Evolutionary conservation across 2,113 vertebrate genomes (phyloP).

Genomic region (Ageneiosus marmoratus): DNA sequence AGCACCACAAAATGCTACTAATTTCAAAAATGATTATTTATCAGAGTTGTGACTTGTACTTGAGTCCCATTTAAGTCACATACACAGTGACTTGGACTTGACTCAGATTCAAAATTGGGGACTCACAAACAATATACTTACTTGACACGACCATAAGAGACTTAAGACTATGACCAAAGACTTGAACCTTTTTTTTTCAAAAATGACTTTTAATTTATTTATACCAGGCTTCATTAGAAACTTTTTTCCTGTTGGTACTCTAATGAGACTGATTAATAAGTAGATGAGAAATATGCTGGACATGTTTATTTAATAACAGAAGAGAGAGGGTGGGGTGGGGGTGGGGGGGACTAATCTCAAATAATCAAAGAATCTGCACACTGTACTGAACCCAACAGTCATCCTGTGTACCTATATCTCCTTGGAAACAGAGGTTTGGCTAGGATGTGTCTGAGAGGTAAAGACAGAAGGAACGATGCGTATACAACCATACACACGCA

Average conservation of each 20-base stretch:
- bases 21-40: background rate
- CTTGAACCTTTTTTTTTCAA: too few species aligned
- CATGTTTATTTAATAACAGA: background rate
- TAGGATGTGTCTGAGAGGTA: slow-evolving; percentile 15
- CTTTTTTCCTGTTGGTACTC: background rate
- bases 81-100: too few species aligned
- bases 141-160: too few species aligned
- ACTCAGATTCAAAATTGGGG: too few species aligned
- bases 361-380: background rate
- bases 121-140: too few species aligned
- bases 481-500: background rate
- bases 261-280: background rate
- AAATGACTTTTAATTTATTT: background rate
- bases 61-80: too few species aligned
- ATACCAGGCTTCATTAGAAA: background rate
- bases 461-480: background rate
- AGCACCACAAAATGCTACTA: background rate
- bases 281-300: background rate
- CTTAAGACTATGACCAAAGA: too few species aligned
- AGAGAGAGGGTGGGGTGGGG: background rate
- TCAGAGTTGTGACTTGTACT: too few species aligned
- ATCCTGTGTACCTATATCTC: slow-evolving; percentile 50
- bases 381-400: slow-evolving; percentile 32
- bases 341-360: slow-evolving; percentile 12
- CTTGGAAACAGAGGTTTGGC: slow-evolving; percentile 59